A percentile compares a stretch with the other conserved stretches of the same genome.
Conservation (phyloP, 2,797 vertebrate species). For the Forpus xanthops region DNA sequence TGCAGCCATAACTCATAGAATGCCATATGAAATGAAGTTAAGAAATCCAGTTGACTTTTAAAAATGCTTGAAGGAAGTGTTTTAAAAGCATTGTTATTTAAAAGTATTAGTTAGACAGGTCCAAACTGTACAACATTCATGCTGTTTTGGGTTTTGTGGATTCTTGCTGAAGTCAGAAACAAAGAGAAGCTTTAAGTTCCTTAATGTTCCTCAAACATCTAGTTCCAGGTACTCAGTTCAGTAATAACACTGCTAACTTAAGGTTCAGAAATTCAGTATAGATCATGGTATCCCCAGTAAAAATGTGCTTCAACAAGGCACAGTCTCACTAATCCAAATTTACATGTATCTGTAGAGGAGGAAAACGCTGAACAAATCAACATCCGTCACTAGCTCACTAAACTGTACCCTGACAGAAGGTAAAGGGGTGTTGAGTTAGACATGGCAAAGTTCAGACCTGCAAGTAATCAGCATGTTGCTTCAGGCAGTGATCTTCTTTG, state of each 20-base stretch:
- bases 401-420: background rate
- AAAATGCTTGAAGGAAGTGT: background rate
- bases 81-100: background rate
- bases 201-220: background rate
- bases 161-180: background rate
- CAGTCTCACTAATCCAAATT: background rate
- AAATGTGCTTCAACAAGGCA: background rate
- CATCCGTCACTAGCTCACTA: background rate
- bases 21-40: background rate
- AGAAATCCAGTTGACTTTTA: background rate
- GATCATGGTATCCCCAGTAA: background rate
- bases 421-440: background rate
- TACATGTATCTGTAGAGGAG: background rate
- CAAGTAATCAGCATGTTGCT: slow-evolving; percentile 5
- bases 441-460: background rate
- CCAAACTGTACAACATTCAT: background rate
- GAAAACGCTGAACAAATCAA: background rate
- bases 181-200: background rate
- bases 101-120: background rate
- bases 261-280: background rate
- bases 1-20: background rate
- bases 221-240: background rate
- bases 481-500: background rate
- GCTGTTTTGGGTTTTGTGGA: background rate
- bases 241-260: background rate